Base-by-base conservation (phyloP, 1,140 invertebrate species). In the Listronotus bonariensis region DNA sequence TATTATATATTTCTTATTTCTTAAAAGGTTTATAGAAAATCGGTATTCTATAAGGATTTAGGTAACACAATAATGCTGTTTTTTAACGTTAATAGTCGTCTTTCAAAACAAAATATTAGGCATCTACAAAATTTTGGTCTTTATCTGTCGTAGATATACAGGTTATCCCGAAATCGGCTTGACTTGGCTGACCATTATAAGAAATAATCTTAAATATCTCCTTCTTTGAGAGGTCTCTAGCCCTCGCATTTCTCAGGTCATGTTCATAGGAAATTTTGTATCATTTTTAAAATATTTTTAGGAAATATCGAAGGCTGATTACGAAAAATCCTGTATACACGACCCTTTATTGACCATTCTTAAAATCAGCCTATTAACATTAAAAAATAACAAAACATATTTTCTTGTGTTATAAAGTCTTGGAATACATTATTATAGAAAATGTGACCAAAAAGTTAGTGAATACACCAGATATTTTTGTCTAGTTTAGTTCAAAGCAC, bases 401-500 rank as follows among this genome's bases (percentile, higher is more conserved):
- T n/a, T 32, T 46, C 8, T 18, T 36, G 7, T 36, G 45, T 46
- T 51, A 49, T 60, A 36, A 60, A 60, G 57, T 60, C 57, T 60
- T 51, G 45, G 15, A 51, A 57, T 48, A 46, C 42, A 58, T 18
- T 34, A 3, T 48, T 48, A 34, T 20, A 31, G 17, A 51, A 60
- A n/a, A 57, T 45, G 14, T 45, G 42, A 26, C 55, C 26, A 51
- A 38, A 26, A 45, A 49, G 40, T 61, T 41, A 55, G 38, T 43
- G 40, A 55, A 54, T 34, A 55, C 17, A 34, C 20, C 9, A 36
- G 12, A 48, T 42, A 38, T 49, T 52, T 42, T 45, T 18, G 26
- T 45, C 31, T 62, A 62, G 40, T 32, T 57, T 58, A 45, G 38
- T 20, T 62, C 60, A 62, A 62, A 62, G 60, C 60, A 62, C 60